Base-by-base conservation (phyloP, 2,888 invertebrate genomes). In the Eupithecia abbreviata region DNA sequence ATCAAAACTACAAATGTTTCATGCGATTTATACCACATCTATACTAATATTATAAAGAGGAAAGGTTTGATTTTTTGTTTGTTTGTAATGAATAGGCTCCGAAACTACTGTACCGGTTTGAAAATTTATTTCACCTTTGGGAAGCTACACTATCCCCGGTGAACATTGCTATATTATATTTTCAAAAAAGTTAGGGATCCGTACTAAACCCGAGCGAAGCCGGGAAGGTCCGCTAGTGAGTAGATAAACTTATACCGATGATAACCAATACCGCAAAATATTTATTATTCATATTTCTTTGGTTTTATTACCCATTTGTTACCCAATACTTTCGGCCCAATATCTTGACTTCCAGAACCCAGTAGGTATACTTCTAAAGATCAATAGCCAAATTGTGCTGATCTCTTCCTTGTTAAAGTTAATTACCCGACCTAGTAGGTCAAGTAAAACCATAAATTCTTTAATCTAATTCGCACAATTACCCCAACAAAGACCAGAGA, bases 401-500 rank as follows among this genome's bases (percentile, higher is more conserved):
- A 58, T 18, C 58, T 65, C 4, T 41, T 41, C 41, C 10, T 30
- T 7, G 13, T 66, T 65, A 41, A 2, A 41, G 12, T 42, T 42
- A 30, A 42, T 66, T 66, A 66, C 12, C 15, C 18, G 30, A 66
- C 7, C 66, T 13, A 58, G 15, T 43, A 43, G 67, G 15, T 43
- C 9, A n/a, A 43, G n/a, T n/a, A 18, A 45, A 68, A 68, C 68
- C 68, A 43, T 68, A 68, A 68, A 65, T 65, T 49, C 66, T 65
- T 41, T 41, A 65, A 65, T 45, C 68, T 18, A 68, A 68, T 68
- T 18, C 18, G 55, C 62, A 51, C 13, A n/a, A 68, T 72, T 68
- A 69, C 18, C 68, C 72, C 45, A 65, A 68, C 65, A 47, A 68
- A 68, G 68, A 68, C 68, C 47, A 68, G 68, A 68, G 47, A 47